phyloP scores from a whole-genome alignment of 1,140 invertebrate species.

The Pygmarrhopalites habei region DNA sequence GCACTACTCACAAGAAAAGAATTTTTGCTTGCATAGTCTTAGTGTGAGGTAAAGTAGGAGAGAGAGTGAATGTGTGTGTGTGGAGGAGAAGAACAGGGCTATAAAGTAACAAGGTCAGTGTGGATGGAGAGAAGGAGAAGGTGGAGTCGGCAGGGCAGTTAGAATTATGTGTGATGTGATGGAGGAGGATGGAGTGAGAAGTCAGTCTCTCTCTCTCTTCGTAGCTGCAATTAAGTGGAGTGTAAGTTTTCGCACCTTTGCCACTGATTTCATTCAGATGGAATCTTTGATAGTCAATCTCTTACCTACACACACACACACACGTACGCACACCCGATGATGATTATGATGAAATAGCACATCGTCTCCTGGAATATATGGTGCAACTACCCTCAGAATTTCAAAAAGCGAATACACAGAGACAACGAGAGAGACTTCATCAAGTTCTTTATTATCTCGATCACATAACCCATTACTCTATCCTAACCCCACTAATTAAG shows the following conservation, averaged over 20 bases:
- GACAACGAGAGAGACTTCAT: background rate
- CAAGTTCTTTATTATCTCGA: background rate
- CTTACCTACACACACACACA: background rate
- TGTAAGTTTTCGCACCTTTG: slow-evolving; percentile 30
- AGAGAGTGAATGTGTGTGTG: background rate
- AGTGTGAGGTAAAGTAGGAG: background rate
- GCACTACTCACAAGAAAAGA: no score
- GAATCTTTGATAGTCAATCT: slow-evolving; percentile 17
- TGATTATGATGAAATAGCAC: background rate
- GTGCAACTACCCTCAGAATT: background rate
- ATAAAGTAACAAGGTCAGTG: background rate
- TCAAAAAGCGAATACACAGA: background rate
- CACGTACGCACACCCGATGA: background rate
- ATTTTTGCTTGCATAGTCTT: no score
- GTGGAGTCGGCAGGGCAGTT: background rate
- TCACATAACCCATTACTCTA: background rate
- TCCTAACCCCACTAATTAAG: no score
- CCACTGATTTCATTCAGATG: slow-evolving; percentile 29
- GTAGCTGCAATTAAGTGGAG: slow-evolving; percentile 26
- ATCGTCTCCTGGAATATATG: background rate
- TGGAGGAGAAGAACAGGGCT: background rate
- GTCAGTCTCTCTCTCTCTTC: background rate
- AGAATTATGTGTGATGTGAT: background rate
- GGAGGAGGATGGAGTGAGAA: no score
- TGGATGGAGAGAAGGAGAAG: background rate